These are phyloP conservation scores for Amblyraja radiata DNA, from an alignment of 2,797 vertebrate species.

Conservation along the genomic window DNA sequence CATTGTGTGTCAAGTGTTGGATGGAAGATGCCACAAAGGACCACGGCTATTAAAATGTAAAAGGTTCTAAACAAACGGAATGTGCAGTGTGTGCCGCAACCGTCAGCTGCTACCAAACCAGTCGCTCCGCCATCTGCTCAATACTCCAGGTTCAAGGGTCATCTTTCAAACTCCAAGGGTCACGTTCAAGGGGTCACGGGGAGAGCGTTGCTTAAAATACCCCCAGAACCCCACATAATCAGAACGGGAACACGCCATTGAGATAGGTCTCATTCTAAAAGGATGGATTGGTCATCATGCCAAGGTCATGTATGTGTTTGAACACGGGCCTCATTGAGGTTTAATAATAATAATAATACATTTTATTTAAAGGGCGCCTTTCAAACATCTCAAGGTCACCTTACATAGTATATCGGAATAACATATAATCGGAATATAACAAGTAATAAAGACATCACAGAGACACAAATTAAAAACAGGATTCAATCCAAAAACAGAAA, in stretches of 20 bases:
- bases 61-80: not conserved
- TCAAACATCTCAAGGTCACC: too few relatives aligned
- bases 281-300: not conserved
- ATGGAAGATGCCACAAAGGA: not conserved
- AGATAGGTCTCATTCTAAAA: not conserved
- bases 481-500: too few relatives aligned
- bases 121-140: not conserved
- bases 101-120: constrained; percentile 23
- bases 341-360: too few relatives aligned
- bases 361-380: too few relatives aligned
- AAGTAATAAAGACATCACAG: too few relatives aligned
- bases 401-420: too few relatives aligned
- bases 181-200: not conserved
- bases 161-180: not conserved
- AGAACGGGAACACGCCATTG: not conserved
- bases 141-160: not conserved
- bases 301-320: too few relatives aligned
- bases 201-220: not conserved
- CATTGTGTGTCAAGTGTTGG: not conserved
- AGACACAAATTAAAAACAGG: too few relatives aligned
- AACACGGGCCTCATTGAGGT: too few relatives aligned
- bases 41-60: too few relatives aligned
- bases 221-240: not conserved
- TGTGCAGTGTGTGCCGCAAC: not conserved
- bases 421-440: too few relatives aligned